These are phyloP conservation scores for Rhorus exstirpatorius DNA, from an alignment of 2,888 invertebrate species.

Conservation along the genomic window DNA sequence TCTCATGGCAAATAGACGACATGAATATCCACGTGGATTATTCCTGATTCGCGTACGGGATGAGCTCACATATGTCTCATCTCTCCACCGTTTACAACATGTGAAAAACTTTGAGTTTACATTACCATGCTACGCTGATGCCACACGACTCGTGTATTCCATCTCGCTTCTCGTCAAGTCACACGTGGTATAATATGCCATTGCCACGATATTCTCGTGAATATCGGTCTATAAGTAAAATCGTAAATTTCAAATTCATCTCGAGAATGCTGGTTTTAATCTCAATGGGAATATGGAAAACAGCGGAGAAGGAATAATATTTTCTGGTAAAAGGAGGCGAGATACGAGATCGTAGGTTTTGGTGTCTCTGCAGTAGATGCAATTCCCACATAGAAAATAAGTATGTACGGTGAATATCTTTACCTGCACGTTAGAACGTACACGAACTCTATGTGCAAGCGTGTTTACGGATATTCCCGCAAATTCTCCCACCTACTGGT, in stretches of 20 bases:
- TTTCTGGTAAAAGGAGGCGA: neutral
- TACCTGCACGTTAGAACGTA: neutral
- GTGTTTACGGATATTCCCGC: neutral
- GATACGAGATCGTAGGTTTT: neutral
- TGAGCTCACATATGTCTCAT: neutral
- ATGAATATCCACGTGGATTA: slow-evolving; percentile 21
- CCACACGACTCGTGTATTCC: slow-evolving; percentile 12
- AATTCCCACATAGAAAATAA: neutral
- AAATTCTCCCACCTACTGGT: neutral
- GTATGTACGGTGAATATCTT: neutral
- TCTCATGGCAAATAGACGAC: neutral
- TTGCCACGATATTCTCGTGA: slow-evolving; percentile 8
- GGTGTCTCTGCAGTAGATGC: neutral
- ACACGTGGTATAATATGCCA: slow-evolving; percentile 1
- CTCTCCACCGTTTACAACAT: neutral
- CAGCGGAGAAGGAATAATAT: neutral
- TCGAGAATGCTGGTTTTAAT: slow-evolving; percentile 14
- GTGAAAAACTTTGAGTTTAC: neutral
- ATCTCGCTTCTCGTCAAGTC: slow-evolving; percentile 15
- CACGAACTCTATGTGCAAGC: neutral
- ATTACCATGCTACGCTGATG: neutral
- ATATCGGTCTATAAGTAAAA: neutral
- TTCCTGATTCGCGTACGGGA: slow-evolving; percentile 24
- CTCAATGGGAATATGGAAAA: slow-evolving; percentile 22
- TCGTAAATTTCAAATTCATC: slow-evolving; percentile 39